These are phyloP conservation scores for Rhinoptilus africanus DNA, from an alignment of 2,113 vertebrate genomes.

Conservation along the genomic window DNA sequence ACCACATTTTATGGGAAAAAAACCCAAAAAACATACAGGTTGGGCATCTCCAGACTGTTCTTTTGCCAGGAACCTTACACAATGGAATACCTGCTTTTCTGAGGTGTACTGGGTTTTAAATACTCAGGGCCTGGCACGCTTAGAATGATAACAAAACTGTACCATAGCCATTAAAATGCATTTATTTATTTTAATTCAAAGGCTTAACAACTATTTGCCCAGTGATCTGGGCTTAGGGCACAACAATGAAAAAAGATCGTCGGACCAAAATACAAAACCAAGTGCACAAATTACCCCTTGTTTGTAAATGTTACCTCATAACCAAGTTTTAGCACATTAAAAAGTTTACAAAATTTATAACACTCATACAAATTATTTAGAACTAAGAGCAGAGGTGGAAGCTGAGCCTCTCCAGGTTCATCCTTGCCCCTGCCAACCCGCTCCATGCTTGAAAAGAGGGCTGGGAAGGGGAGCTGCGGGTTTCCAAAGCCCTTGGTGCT, in stretches of 20 bases:
- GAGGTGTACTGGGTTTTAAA: background rate
- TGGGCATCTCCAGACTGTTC: background rate
- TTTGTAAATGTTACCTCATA: conserved; percentile 43
- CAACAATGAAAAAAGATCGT: conserved; percentile 29
- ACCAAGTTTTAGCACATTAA: conserved; percentile 44
- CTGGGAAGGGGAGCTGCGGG: background rate
- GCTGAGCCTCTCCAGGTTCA: background rate
- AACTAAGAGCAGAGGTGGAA: background rate
- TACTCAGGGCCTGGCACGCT: background rate
- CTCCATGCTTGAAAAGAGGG: background rate
- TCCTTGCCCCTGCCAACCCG: background rate
- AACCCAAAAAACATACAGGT: background rate
- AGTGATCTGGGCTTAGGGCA: conserved; percentile 14
- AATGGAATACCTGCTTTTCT: background rate
- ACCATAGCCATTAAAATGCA: background rate
- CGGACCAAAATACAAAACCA: conserved; percentile 54
- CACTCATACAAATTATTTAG: conserved; percentile 22
- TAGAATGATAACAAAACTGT: background rate
- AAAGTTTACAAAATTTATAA: conserved; percentile 50
- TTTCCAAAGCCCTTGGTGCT: background rate
- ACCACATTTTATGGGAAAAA: background rate
- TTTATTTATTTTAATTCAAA: conserved; percentile 61
- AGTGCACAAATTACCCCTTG: conserved; percentile 56
- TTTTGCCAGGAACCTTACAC: background rate
- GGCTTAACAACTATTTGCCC: conserved; percentile 20